A percentile compares a stretch with the other conserved stretches of the same genome.
These are phyloP conservation scores for Chlamydotis undulata DNA, from an alignment of 2,113 vertebrate genomes.

Conservation along the genomic window DNA sequence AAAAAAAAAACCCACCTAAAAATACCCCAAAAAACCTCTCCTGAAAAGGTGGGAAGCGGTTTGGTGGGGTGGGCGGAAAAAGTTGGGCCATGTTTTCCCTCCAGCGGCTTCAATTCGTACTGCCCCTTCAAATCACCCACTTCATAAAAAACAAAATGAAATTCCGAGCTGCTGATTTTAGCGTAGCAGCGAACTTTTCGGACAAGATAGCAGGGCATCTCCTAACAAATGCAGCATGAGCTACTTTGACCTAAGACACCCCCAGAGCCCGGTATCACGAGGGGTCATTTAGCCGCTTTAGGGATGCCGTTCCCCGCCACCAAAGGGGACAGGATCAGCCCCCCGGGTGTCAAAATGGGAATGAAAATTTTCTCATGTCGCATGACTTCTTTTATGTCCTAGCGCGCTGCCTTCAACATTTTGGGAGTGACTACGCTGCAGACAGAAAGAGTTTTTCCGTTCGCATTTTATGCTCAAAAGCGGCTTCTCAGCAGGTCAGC, in stretches of 20 bases:
- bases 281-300: neutral
- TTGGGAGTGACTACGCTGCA: accelerated
- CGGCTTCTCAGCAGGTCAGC: neutral
- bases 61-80: neutral
- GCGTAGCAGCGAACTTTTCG: neutral
- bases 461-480: neutral
- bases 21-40: neutral
- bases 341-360: accelerated
- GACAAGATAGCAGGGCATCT: neutral
- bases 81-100: neutral
- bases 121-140: neutral
- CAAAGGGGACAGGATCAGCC: neutral
- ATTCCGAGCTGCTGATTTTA: neutral
- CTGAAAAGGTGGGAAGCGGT: neutral
- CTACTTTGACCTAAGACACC: neutral
- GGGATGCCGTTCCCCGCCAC: neutral
- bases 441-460: neutral
- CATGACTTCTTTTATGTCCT: neutral
- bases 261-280: accelerated
- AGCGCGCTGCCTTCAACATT: neutral
- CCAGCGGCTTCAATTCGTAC: neutral
- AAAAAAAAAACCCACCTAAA: neutral
- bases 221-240: neutral
- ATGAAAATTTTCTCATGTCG: neutral
- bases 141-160: neutral